Evolutionary conservation across 2,113 vertebrate species (phyloP).

Genomic region (Cephalopterus ornatus): DNA sequence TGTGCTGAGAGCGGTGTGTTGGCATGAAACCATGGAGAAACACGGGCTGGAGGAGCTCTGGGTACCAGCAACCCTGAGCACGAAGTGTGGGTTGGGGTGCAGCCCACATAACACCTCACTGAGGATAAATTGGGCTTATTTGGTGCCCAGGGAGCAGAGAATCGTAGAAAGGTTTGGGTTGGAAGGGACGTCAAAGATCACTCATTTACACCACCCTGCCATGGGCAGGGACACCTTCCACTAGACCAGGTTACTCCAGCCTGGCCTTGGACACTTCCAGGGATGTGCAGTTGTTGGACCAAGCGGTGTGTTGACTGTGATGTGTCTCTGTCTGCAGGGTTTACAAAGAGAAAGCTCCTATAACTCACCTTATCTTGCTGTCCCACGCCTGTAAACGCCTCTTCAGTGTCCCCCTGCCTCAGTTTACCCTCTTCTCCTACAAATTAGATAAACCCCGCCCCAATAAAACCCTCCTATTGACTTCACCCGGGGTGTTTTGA

Average conservation of each 20-base stretch:
- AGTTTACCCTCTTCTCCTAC: not conserved
- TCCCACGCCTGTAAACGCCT: not conserved
- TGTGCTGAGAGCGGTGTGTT: not conserved
- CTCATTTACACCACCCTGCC: not conserved
- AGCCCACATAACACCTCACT: accelerated
- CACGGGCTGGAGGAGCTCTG: not conserved
- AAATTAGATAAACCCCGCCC: not conserved
- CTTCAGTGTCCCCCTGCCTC: not conserved
- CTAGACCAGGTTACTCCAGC: not conserved
- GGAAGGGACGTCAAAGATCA: not conserved
- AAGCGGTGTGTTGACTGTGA: accelerated
- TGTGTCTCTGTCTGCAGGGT: not conserved
- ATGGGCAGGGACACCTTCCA: not conserved
- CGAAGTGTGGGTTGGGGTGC: accelerated
- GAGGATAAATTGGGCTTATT: too few species aligned
- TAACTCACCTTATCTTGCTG: accelerated
- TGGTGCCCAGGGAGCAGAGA: not conserved
- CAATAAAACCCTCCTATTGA: not conserved
- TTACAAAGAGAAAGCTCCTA: not conserved
- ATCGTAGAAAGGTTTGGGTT: accelerated
- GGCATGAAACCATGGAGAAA: accelerated
- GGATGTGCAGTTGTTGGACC: not conserved
- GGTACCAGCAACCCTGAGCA: not conserved
- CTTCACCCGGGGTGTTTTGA: not conserved
- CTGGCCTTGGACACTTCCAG: not conserved